Evolutionary conservation across 2,113 vertebrate species (phyloP), one percentile per base, ranked within the genome.

Genomic region (Pedetes capensis): DNA sequence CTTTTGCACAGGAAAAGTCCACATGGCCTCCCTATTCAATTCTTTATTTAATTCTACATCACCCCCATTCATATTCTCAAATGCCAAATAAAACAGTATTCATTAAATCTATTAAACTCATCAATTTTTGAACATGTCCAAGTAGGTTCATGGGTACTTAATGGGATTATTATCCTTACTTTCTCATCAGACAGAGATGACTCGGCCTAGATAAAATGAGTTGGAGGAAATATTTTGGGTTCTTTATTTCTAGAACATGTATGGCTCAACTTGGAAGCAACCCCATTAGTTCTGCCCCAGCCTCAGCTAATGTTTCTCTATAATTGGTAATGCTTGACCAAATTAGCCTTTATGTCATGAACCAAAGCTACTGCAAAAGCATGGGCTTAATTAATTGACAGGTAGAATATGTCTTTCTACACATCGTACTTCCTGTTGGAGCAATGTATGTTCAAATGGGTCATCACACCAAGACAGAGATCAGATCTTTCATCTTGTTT

Each of bases 311-410:
- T 79, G 51, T 92, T 96, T 92, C 89, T 93, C 27, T 83, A 12
- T 96, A 95, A 96, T 91, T 93, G 89, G 57, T 71, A 97, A 89
- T 94, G 83, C 87, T 97, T 97, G 93, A 95, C 82, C 86, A 95
- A 95, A 96, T 97, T 94, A 96, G 64, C 88, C 90, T 96, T 42
- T 92, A 88, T 96, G 94, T 94, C 82, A 80, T 93, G 64, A 97
- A 95, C 85, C 55, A 93, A 96, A 59, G 96, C 68, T 91, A 84
- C 39, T 71, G 74, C 83, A 95, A 97, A 96, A 64, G 4, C 61
- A 53, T 86, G 53, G 84, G 34, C 84, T 96, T 96, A 95, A 97
- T 97, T 96, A 96, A 94, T 87, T 96, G 88, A 82, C 93, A 95
- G 49, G 79, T 82, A 94, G 78, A 93, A 87, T 90, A 79, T 89